Base-by-base conservation (phyloP, 2,797 vertebrate species). In the Neosilurus mollespiculum region DNA sequence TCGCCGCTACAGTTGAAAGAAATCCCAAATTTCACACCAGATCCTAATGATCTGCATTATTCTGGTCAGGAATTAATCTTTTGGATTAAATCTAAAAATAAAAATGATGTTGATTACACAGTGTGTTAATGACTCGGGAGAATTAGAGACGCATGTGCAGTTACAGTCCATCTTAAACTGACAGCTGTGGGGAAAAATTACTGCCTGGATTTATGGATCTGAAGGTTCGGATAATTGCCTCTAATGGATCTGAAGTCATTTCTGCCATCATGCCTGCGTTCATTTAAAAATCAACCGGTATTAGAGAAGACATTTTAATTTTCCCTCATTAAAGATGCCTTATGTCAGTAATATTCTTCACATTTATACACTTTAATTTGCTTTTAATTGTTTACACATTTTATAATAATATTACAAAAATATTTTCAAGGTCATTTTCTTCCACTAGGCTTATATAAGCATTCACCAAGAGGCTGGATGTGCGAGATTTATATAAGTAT, bases 181-280 rank as follows among this genome's bases (percentile, higher is more conserved):
- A 15, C 69, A 51, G 69, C 69, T 49, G 69, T 49, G 69, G 43
- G 37, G n/a, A n/a, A 51, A 70, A 70, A 16, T 53, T 18, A 72
- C 49, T 49, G 3, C 24, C 71, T 30, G 8, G 51, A 56, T 73
- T 73, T 54, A 82, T 9, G 26, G 18, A 53, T n/a, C 61, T 67
- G 72, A 64, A 82, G 69, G 26, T 61, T 65, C 22, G 26, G 51
- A 30, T 71, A 53, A 71, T 51, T 71, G n/a, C 8, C 3, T 18
- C 15, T 67, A 56, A 81, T 79, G 69, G 37, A 22, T 75, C 70
- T 54, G 61, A 18, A 66, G 43, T 30, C 4, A 30, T 83, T 54
- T 77, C 66, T 73, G 26, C 81, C 66, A 83, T 81, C 34, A 75
- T 5, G 22, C 65, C 62, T 49, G 72, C 59, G 78, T 65, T 62